Conservation (phyloP, 2,797 vertebrate species). For the Gephyroberyx darwinii region DNA sequence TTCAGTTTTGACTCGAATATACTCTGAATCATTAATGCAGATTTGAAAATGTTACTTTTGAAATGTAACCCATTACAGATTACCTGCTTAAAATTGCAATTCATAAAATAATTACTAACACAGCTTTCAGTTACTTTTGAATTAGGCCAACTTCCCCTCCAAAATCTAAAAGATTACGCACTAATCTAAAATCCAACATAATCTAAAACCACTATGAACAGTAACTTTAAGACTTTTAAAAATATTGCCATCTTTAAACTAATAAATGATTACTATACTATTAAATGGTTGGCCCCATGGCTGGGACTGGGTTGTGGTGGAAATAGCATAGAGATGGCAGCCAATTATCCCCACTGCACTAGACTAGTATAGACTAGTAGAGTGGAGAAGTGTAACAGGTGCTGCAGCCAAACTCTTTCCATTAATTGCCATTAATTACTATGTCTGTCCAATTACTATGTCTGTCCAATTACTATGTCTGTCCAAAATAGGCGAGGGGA, state of each 20-base stretch:
- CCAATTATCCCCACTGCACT: neutral
- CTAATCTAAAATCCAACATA: too few species aligned
- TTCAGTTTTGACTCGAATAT: constrained; percentile 22
- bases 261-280: too few species aligned
- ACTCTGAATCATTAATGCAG: neutral
- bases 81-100: neutral
- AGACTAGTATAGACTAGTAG: neutral
- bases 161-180: too few species aligned
- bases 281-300: too few species aligned
- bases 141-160: too few species aligned
- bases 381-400: constrained; percentile 39
- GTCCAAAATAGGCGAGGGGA: neutral
- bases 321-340: neutral
- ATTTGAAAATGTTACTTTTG: neutral
- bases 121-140: too few species aligned
- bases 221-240: neutral
- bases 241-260: neutral
- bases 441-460: neutral
- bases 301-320: neutral
- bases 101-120: too few species aligned
- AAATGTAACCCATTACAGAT: neutral
- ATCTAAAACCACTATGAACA: too few species aligned
- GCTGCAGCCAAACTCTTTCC: neutral
- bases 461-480: neutral
- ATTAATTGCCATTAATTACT: neutral